Evolutionary conservation across 1,140 invertebrate species (phyloP), one percentile per base, ranked within the genome.

Genomic region (Acromyrmex echinatior): DNA sequence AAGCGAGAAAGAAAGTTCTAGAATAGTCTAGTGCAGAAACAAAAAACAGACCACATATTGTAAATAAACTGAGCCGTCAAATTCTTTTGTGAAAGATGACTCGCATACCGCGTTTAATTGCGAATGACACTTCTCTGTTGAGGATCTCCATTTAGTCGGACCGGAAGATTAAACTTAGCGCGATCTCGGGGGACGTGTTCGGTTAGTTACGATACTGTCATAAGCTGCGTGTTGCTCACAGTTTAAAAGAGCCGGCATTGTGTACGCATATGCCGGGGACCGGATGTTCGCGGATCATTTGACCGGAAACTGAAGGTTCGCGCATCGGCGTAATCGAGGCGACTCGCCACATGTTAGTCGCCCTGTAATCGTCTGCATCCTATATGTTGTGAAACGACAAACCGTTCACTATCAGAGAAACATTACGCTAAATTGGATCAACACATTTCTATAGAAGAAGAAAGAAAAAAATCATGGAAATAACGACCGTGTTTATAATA

Each of bases 201-300:
- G 53, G 60, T 82, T 80, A 53, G 63, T 74, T 66, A 77, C 70
- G 18, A 85, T 35, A 65, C 79, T 31, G 70, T 53, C 49, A 84
- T 60, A 39, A 79, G 60, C 31, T 68, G 21, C 51, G 63, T 18
- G 28, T 58, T 74, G 80, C 80, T 63, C 80, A 74, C 25, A 18
- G 56, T 28, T 39, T 79, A 71, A 70, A 68, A 86, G 51, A 62
- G 77, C 56, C 80, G 78, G 82, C 78, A 51, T 91, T 88, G 88
- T 81, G 79, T 80, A 88, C 86, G 77, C 86, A 68, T 70, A 71
- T 45, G 71, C 58, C 62, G 65, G 62, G 56, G 90, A 70, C 89
- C 93, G 93, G 93, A 94, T 93, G 93, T 94, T 92, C 93, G 92
- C 88, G 93, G 92, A 94, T 94, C 92, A 93, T 93, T 94, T 94